These are phyloP conservation scores for Myrmecophaga tridactyla DNA, from an alignment of 2,113 vertebrate species.

Conservation along the genomic window DNA sequence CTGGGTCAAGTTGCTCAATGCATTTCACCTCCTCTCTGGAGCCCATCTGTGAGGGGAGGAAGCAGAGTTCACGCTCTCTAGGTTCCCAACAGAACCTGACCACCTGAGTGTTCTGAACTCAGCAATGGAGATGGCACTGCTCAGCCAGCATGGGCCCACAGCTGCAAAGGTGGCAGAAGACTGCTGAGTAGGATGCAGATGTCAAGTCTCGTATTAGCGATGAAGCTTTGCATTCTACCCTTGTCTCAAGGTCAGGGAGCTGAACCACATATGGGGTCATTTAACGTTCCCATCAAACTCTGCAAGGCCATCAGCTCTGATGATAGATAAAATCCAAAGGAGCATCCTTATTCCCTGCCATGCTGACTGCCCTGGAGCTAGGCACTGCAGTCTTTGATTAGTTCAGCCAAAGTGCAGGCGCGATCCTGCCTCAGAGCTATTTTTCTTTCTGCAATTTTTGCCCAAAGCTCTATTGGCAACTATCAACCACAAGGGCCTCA, in stretches of 20 bases:
- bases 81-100: background rate
- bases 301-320: background rate
- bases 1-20: fast-evolving
- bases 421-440: background rate
- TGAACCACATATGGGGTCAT: background rate
- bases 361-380: background rate
- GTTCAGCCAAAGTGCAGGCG: background rate
- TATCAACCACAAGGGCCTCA: background rate
- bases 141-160: background rate
- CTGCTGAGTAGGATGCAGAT: background rate
- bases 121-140: background rate
- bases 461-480: background rate
- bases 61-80: background rate
- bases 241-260: background rate
- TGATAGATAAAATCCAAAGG: background rate
- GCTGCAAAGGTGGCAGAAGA: background rate
- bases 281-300: background rate
- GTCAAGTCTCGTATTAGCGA: background rate
- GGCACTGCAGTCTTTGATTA: background rate
- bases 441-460: background rate
- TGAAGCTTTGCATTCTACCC: background rate
- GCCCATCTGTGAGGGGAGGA: background rate
- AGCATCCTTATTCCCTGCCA: background rate
- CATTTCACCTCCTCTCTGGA: background rate
- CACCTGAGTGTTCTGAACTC: background rate